Conservation (phyloP, 2,113 vertebrate species). For the Neopipo cinnamomea region DNA sequence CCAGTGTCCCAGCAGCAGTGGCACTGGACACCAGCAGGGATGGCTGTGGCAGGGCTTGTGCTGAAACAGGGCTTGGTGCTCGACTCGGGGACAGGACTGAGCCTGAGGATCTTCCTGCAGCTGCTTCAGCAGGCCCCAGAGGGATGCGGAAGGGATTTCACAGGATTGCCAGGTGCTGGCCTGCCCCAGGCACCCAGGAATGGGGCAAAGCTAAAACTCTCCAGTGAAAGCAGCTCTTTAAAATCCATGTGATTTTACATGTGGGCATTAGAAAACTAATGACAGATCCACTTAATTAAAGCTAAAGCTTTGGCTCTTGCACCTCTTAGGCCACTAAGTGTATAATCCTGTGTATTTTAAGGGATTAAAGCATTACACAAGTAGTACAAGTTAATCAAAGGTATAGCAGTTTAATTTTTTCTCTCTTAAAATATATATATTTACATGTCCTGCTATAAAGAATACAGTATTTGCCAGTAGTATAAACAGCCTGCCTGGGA, state of each 20-base stretch:
- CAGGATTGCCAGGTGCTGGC: neutral
- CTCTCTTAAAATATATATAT: neutral
- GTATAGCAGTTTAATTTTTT: neutral
- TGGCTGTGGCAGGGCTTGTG: fast-evolving
- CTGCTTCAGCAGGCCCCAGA: neutral
- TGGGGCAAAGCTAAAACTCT: neutral
- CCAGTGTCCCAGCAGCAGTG: neutral
- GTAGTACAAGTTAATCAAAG: neutral
- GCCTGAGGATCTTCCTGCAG: neutral
- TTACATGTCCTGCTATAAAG: neutral
- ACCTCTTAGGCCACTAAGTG: neutral
- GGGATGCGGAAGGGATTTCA: neutral
- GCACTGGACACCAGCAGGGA: fast-evolving
- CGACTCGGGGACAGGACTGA: neutral
- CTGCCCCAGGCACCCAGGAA: fast-evolving
- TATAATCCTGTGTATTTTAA: neutral
- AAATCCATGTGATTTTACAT: fast-evolving
- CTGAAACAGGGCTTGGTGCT: neutral
- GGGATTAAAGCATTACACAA: neutral
- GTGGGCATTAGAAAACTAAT: neutral
- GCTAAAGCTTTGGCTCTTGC: neutral
- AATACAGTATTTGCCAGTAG: neutral
- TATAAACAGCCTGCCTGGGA: neutral
- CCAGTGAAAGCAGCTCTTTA: neutral
- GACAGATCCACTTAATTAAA: neutral